These are phyloP conservation scores for Brachypteracias leptosomus DNA, from an alignment of 2,113 vertebrate species.

Conservation along the genomic window DNA sequence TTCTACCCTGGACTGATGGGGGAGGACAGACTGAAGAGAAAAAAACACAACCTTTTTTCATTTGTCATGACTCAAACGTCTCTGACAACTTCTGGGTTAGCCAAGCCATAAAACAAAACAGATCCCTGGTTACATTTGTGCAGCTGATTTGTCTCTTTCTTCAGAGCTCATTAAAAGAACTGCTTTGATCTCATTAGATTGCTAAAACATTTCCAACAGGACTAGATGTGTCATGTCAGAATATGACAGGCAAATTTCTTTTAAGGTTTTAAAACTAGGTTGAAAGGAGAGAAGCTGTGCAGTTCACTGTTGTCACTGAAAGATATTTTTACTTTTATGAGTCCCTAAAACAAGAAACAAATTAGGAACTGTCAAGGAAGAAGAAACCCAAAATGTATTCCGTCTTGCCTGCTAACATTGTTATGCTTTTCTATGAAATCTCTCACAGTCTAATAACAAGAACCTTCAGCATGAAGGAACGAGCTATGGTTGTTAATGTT, in stretches of 20 bases:
- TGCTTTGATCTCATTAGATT: conserved; percentile 30
- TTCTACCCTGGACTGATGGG: neutral
- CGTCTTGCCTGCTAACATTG: conserved; percentile 46
- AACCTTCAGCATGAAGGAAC: conserved; percentile 17
- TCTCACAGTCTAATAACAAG: neutral
- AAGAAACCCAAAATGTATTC: conserved; percentile 29
- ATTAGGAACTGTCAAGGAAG: conserved; percentile 63
- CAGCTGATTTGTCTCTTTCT: conserved; percentile 34
- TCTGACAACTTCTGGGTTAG: conserved; percentile 11
- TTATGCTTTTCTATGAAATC: conserved; percentile 9
- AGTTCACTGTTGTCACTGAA: conserved; percentile 35
- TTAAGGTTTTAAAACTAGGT: conserved; percentile 50
- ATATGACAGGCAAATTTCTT: conserved; percentile 54
- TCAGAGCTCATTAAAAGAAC: conserved; percentile 20
- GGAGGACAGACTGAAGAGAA: neutral
- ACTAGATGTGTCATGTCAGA: conserved; percentile 58
- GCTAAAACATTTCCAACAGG: conserved; percentile 27
- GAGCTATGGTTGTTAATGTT: neutral
- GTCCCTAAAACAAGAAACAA: conserved; percentile 62
- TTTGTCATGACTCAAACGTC: neutral
- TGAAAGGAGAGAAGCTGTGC: conserved; percentile 44
- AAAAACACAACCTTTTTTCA: neutral
- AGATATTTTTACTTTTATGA: conserved; percentile 71
- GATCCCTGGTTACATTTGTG: conserved; percentile 15
- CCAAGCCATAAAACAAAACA: conserved; percentile 40